Percentiles rank a stretch among this genome's conserved stretches.
Conservation (phyloP, 2,797 vertebrate genomes). For the Tokudaia muenninki region DNA sequence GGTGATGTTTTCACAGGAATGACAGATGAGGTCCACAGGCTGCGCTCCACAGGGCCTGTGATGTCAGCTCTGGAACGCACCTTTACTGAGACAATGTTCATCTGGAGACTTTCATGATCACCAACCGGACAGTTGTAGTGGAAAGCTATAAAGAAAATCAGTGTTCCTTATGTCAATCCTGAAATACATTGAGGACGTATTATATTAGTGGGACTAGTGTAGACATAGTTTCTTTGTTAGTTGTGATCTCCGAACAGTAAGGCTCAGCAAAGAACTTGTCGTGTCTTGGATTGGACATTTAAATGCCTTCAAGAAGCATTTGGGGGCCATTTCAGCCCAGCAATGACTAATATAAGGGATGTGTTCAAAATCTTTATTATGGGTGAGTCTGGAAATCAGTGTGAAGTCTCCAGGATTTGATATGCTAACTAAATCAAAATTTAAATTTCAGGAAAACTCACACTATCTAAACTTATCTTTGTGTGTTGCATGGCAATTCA, state of each 20-base stretch:
- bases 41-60: background rate
- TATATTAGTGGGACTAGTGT: background rate
- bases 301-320: background rate
- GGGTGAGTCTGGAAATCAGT: conserved; percentile 6
- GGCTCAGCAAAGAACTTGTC: background rate
- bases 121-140: background rate
- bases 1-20: background rate
- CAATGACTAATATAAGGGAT: background rate
- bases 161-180: background rate
- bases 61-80: background rate
- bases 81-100: background rate
- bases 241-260: background rate
- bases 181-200: background rate
- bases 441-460: background rate
- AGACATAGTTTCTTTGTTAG: background rate
- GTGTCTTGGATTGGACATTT: background rate
- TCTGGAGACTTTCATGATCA: background rate
- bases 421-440: conserved; percentile 37
- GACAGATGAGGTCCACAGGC: background rate
- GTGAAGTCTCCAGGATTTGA: background rate
- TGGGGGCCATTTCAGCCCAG: background rate
- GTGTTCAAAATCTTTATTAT: conserved; percentile 34
- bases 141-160: background rate
- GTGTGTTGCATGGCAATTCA: background rate
- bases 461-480: conserved; percentile 9